Conservation (phyloP, 2,888 invertebrate genomes). For the Lasioglossum calceatum region DNA sequence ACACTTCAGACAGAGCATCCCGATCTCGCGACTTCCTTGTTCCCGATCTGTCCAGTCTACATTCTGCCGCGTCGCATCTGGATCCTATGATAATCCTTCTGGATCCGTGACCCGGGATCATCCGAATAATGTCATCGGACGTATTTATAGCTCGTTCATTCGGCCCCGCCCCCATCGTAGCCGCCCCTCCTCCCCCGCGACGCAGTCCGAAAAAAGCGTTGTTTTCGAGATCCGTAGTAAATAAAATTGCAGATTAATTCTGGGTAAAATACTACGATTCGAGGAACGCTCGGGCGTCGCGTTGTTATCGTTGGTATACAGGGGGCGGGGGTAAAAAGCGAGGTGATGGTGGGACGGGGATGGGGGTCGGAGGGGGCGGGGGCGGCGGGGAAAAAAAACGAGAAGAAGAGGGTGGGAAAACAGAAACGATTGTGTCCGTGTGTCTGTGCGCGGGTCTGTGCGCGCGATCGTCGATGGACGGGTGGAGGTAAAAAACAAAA, state of each 20-base stretch:
- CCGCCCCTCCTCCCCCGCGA: background rate
- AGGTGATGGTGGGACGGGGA: background rate
- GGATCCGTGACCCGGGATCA: slow-evolving; percentile 46
- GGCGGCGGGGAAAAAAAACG: slow-evolving; percentile 11
- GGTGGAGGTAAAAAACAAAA: background rate
- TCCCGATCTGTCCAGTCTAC: background rate
- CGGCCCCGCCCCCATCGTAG: background rate
- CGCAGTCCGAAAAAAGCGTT: slow-evolving; percentile 38
- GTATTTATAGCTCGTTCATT: slow-evolving; percentile 56
- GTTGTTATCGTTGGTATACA: slow-evolving; percentile 57
- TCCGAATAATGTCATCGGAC: slow-evolving; percentile 50
- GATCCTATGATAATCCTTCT: slow-evolving; percentile 53
- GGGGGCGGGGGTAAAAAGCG: slow-evolving; percentile 9
- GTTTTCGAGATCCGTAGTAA: slow-evolving; percentile 57
- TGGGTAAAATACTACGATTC: slow-evolving; percentile 52
- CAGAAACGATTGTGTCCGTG: slow-evolving; percentile 47
- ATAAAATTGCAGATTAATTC: slow-evolving; percentile 60
- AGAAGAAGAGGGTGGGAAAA: slow-evolving; percentile 40
- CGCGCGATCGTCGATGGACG: slow-evolving; percentile 42
- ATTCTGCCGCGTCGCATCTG: background rate
- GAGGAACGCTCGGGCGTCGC: slow-evolving; percentile 51
- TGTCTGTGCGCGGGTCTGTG: slow-evolving; percentile 11
- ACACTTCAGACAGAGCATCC: background rate
- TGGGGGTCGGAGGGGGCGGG: slow-evolving; percentile 6
- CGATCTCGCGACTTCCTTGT: background rate